Conservation (phyloP, 2,888 invertebrate species). For the Lasiommata megera region DNA sequence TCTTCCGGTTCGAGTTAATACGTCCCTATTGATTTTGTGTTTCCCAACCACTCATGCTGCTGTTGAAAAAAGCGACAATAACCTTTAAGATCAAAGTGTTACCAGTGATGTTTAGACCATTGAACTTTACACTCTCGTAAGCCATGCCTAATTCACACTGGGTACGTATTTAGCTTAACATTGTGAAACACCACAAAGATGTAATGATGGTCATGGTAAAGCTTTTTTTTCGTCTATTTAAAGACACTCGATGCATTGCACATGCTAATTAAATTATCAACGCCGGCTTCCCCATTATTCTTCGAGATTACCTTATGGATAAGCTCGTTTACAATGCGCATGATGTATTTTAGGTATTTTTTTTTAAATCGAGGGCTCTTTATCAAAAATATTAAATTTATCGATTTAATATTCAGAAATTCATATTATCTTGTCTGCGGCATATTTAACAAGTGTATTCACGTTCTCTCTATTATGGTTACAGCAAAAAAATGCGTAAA, state of each 20-base stretch:
- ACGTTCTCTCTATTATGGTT: constrained; percentile 53
- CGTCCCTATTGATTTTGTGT: constrained; percentile 70
- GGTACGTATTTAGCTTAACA: constrained; percentile 73
- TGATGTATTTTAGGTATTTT: background rate
- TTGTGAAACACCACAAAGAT: constrained; percentile 73
- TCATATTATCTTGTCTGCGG: constrained; percentile 60
- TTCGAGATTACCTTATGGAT: constrained; percentile 32
- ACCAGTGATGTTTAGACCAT: constrained; percentile 38
- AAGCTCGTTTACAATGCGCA: background rate
- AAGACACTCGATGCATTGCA: constrained; percentile 58
- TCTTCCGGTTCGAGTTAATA: constrained; percentile 71
- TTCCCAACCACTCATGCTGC: constrained; percentile 49
- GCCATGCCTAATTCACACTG: constrained; percentile 71
- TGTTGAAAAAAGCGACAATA: constrained; percentile 48
- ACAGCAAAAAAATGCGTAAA: constrained; percentile 63
- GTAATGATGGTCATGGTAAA: constrained; percentile 74
- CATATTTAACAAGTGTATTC: constrained; percentile 62
- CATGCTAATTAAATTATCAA: constrained; percentile 73
- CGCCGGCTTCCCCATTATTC: constrained; percentile 67
- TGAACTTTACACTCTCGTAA: constrained; percentile 42
- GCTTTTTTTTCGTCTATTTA: constrained; percentile 70
- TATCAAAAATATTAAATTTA: constrained; percentile 41
- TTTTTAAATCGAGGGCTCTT: constrained; percentile 14
- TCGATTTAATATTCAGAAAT: constrained; percentile 52
- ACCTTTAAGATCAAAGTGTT: constrained; percentile 46